Evolutionary conservation across 2,888 invertebrate species (phyloP).

Genomic region (Steromphala cineraria): DNA sequence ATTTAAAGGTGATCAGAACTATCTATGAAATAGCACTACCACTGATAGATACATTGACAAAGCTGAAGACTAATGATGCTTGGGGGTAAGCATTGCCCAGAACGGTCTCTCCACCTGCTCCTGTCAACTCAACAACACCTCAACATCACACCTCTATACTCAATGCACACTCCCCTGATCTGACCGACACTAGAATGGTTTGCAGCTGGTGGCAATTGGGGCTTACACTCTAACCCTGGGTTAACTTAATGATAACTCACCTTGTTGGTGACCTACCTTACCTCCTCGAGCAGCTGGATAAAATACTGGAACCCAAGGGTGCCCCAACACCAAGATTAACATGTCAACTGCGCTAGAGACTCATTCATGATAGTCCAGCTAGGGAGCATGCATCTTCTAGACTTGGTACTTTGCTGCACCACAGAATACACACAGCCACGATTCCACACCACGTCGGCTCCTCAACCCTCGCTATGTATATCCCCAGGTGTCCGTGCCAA

Average conservation of each 20-base stretch:
- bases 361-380: slow-evolving; percentile 22
- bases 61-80: neutral
- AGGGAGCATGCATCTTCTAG: slow-evolving; percentile 45
- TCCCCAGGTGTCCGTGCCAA: neutral
- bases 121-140: slow-evolving; percentile 14
- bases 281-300: neutral
- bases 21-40: too few relatives aligned
- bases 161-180: slow-evolving; percentile 14
- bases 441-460: slow-evolving; percentile 7
- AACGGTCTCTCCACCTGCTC: neutral
- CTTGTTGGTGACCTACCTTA: slow-evolving; percentile 11
- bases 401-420: slow-evolving; percentile 10
- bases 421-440: slow-evolving; percentile 2
- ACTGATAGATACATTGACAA: too few relatives aligned
- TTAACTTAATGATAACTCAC: slow-evolving; percentile 4
- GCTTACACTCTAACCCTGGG: neutral
- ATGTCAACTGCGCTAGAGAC: neutral
- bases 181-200: neutral
- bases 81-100: slow-evolving; percentile 15
- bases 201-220: slow-evolving; percentile 6
- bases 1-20: too few relatives aligned
- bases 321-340: slow-evolving; percentile 18
- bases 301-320: slow-evolving; percentile 24
- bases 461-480: neutral
- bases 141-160: slow-evolving; percentile 19